Percentiles rank a stretch among this genome's conserved stretches.
These are phyloP conservation scores for Nudaria mundana DNA, from an alignment of 2,888 invertebrate species.

Conservation along the genomic window DNA sequence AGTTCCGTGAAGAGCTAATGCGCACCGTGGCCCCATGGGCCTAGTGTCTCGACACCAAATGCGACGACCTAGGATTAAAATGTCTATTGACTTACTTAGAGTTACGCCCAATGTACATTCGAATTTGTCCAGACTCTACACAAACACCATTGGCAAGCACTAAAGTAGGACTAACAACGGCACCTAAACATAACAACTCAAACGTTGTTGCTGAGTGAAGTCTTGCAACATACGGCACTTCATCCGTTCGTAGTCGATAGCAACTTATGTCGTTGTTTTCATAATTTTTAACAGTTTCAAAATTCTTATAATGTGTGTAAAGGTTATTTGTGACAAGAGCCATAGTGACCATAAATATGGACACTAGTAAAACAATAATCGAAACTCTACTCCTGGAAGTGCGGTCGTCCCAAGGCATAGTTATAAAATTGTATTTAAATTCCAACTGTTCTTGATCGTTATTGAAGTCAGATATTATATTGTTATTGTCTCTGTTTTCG, in stretches of 20 bases:
- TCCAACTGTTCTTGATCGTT: conserved; percentile 40
- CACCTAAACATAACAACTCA: conserved; percentile 63
- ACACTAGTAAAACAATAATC: conserved; percentile 46
- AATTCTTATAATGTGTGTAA: conserved; percentile 50
- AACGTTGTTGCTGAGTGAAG: conserved; percentile 54
- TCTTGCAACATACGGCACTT: conserved; percentile 54
- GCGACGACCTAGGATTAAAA: too few species aligned
- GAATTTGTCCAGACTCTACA: conserved; percentile 54
- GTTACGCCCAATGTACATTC: conserved; percentile 50
- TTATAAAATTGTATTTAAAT: conserved; percentile 58
- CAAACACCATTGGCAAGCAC: conserved; percentile 60
- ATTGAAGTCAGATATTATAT: conserved; percentile 45
- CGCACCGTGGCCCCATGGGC: too few species aligned
- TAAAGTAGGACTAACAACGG: conserved; percentile 50
- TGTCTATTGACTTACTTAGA: conserved; percentile 58
- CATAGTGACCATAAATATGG: conserved; percentile 52
- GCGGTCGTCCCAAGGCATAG: conserved; percentile 65
- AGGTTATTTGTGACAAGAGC: conserved; percentile 52
- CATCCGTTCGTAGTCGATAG: conserved; percentile 50
- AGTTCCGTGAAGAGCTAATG: too few species aligned
- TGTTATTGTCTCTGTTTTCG: conserved; percentile 26
- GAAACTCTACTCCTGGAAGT: conserved; percentile 55
- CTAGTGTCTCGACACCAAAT: too few species aligned
- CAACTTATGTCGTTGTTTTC: conserved; percentile 45
- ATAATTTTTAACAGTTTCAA: conserved; percentile 13